These are phyloP conservation scores for Meliscaeva auricollis DNA, from an alignment of 2,888 invertebrate genomes.

Conservation along the genomic window DNA sequence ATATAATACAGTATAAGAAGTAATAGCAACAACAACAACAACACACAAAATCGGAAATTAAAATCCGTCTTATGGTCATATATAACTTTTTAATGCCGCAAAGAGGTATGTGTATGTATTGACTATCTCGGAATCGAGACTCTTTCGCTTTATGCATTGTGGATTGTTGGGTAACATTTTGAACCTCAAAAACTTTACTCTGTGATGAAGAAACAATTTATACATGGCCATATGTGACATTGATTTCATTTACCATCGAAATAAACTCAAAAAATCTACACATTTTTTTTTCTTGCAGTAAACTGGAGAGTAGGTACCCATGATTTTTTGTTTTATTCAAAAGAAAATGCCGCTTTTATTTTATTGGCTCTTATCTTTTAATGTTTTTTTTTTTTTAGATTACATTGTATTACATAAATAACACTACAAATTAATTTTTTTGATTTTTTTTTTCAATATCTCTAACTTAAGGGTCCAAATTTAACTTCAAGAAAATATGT, in stretches of 20 bases:
- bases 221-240: background rate
- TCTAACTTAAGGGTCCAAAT: too few species aligned
- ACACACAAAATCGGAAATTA: constrained; percentile 64
- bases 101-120: constrained; percentile 13
- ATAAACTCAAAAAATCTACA: background rate
- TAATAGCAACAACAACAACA: constrained; percentile 27
- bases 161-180: background rate
- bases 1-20: background rate
- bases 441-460: too few species aligned
- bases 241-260: background rate
- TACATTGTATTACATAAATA: background rate
- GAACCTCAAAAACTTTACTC: background rate
- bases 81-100: constrained; percentile 60
- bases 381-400: constrained; percentile 8
- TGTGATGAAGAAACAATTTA: background rate
- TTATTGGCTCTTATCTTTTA: background rate
- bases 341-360: background rate
- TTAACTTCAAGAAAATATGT: too few species aligned
- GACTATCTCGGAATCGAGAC: constrained; percentile 10
- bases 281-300: too few species aligned
- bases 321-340: background rate
- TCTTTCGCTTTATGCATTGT: background rate
- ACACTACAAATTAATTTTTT: background rate
- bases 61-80: constrained; percentile 71
- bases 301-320: too few species aligned